Base-by-base conservation (phyloP, 2,888 invertebrate genomes). In the Heliconius ethilla region DNA sequence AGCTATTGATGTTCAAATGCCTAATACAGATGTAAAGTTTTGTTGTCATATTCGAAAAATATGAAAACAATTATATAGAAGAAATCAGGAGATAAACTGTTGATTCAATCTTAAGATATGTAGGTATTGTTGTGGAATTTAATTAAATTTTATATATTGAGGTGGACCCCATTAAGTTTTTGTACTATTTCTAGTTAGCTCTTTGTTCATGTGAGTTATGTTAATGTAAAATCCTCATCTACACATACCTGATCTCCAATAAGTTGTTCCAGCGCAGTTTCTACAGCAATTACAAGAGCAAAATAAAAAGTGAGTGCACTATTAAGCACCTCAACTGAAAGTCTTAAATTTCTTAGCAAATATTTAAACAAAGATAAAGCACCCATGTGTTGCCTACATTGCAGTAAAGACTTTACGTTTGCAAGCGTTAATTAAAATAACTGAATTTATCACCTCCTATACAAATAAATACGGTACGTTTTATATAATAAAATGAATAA, bases 211-310 rank as follows among this genome's bases (percentile, higher is more conserved):
- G 40, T 65, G 27, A 74, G 65, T 40, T 78, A 66, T 78, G 77
- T 79, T 84, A 82, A 82, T 81, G 87, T 85, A 80, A 87, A 88
- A 86, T 86, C 85, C 85, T 82, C 82, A 87, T 89, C 88, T 88
- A 86, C 74, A 79, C 80, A 82, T 82, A 79, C 78, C 78, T 79
- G 62, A 73, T 67, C 80, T 74, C 29, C 77, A 77, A 76, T 70
- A 80, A 80, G 79, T 77, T 75, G 82, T 80, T 75, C 65, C 67
- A 76, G 75, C 79, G 78, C 73, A 70, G 72, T 76, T 82, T 45
- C 80, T 79, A 78, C 75, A 78, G 81, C 80, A 82, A 82, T 82
- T 82, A 82, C 81, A 81, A 37, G 78, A 59, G 75, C n/a, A 81
- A 80, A 82, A 81, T 81, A 81, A 81, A 81, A 79, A 76, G 79